Evolutionary conservation across 1,140 invertebrate genomes (phyloP).

Genomic region (Triops longicaudatus): DNA sequence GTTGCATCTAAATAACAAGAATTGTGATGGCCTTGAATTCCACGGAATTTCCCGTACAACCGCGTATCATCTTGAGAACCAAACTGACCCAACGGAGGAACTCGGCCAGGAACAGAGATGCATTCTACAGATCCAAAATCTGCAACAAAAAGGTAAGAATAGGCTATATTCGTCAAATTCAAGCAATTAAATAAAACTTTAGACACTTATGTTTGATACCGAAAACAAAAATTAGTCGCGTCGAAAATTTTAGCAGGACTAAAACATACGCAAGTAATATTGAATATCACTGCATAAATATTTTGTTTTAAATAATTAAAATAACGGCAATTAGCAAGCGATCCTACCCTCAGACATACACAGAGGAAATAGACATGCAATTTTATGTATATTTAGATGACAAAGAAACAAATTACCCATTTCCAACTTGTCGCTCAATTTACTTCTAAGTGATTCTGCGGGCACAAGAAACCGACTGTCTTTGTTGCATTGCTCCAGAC

Average conservation of each 20-base stretch:
- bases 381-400: too few species aligned
- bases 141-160: slow-evolving; percentile 26
- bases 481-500: slow-evolving; percentile 61
- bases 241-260: too few species aligned
- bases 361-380: too few species aligned
- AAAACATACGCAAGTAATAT: too few species aligned
- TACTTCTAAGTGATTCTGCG: slow-evolving; percentile 35
- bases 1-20: slow-evolving; percentile 96
- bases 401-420: slow-evolving; percentile 30
- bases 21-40: slow-evolving; percentile 96
- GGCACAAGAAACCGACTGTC: slow-evolving; percentile 65
- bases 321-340: too few species aligned
- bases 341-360: too few species aligned
- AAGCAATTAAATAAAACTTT: too few species aligned
- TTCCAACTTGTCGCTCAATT: slow-evolving; percentile 37
- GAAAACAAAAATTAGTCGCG: too few species aligned
- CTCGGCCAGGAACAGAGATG: slow-evolving; percentile 63
- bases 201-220: too few species aligned
- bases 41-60: slow-evolving; percentile 66
- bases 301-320: too few species aligned
- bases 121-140: slow-evolving; percentile 57
- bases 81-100: slow-evolving; percentile 60
- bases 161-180: too few species aligned
- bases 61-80: slow-evolving; percentile 38
- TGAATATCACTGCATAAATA: too few species aligned